Evolutionary conservation across 2,888 invertebrate genomes (phyloP).

Genomic region (Callyntrura guangdongensis): DNA sequence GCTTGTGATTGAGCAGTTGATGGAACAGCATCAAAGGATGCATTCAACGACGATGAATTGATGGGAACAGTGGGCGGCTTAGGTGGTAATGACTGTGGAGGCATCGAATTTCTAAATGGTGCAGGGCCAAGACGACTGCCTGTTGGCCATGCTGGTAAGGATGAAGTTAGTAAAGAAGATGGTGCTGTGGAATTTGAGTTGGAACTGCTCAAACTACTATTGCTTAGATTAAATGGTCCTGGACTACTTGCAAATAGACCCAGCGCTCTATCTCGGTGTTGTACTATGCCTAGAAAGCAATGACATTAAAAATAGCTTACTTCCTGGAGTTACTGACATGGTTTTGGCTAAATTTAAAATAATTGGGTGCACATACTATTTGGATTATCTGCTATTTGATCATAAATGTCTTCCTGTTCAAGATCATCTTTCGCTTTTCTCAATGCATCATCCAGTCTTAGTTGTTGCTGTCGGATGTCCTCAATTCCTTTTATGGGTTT

Average conservation of each 20-base stretch:
- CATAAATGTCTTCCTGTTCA: constrained; percentile 87
- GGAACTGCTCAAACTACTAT: constrained; percentile 84
- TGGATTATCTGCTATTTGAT: constrained; percentile 87
- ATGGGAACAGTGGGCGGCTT: constrained; percentile 74
- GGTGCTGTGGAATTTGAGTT: constrained; percentile 81
- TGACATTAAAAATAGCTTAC: background rate
- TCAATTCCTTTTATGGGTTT: constrained; percentile 80
- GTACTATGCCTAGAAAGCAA: constrained; percentile 81
- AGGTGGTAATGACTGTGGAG: constrained; percentile 81
- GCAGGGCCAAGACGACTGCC: constrained; percentile 80
- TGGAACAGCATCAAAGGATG: constrained; percentile 64
- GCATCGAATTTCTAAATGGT: constrained; percentile 82
- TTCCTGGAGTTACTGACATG: no score
- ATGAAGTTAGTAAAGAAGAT: constrained; percentile 74
- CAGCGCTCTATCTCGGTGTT: constrained; percentile 82
- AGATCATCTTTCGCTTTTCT: constrained; percentile 87
- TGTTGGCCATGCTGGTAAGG: constrained; percentile 80
- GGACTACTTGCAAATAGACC: constrained; percentile 76
- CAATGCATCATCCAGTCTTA: constrained; percentile 87
- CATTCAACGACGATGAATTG: constrained; percentile 50
- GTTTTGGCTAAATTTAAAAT: no score
- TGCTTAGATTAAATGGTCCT: constrained; percentile 82
- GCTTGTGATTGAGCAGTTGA: constrained; percentile 67
- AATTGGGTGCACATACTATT: constrained; percentile 85
- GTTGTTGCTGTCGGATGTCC: constrained; percentile 86